Base-by-base conservation (phyloP, 2,113 vertebrate species). In the Saccopteryx leptura region DNA sequence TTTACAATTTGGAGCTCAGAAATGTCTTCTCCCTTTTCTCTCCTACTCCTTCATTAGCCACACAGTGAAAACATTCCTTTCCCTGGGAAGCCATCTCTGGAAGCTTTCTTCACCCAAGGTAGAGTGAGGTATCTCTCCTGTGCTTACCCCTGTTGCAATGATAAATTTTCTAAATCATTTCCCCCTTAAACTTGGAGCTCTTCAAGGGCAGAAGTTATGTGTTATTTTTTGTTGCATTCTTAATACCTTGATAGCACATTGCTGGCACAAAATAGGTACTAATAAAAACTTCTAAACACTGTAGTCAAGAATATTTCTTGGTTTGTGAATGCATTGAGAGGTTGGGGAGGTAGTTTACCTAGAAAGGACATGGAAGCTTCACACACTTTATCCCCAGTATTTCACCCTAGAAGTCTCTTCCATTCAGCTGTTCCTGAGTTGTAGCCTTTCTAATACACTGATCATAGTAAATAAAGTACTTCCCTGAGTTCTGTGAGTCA, bases 11-110 rank as follows among this genome's bases (percentile, higher is more conserved):
- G 33, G 79, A 52, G 33, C 61, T 93, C 72, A 78, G 39, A 86
- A 61, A 31, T 19, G 33, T 3, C 1, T 23, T 0, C 56, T 48
- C 13, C 17, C 56, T 63, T 83, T 7, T 56, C 33, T 87, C 19
- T 48, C 7, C 78, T 50, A 0, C 8, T 61, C 1, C 10, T 13
- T 31, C 0, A 0, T n/a, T 5, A 82, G 39, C 79, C 33, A 12
- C 46, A 19, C 23, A 31, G 13, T 1, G 2, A 2, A 11, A 31
- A 2, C 54, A 46, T 11, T 33, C 6, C 33, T 87, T 52, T 10
- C n/a, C 76, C 63, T 28, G 56, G 23, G 54, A 82, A 54, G 18
- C 26, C 5, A 50, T 28, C n/a, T 11, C 31, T 26, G 28, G 71
- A 33, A 50, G n/a, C 58, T 7, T 71, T 14, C 63, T 54, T 26